These are phyloP conservation scores for Dendroctonus valens DNA, from an alignment of 1,140 invertebrate species.

Conservation along the genomic window DNA sequence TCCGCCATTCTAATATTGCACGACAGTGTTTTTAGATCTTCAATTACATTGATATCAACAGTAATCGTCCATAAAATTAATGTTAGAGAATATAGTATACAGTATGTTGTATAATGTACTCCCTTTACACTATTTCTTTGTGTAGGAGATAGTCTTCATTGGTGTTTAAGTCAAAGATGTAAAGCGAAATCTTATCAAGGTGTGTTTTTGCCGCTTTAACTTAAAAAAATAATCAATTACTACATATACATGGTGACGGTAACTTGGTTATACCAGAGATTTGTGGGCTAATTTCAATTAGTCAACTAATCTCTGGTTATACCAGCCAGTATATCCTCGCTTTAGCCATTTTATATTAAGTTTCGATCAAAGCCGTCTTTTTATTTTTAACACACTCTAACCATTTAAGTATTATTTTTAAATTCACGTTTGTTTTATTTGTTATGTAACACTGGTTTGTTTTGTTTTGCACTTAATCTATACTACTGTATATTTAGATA, in stretches of 20 bases:
- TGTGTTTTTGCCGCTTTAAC: conserved; percentile 3
- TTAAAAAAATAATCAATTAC: background rate
- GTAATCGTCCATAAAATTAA: conserved; percentile 48
- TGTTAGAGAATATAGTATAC: conserved; percentile 46
- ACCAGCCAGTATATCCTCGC: background rate
- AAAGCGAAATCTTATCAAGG: conserved; percentile 3
- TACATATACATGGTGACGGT: too few relatives aligned
- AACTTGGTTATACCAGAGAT: too few relatives aligned
- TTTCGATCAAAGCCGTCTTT: too few relatives aligned
- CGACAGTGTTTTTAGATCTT: conserved; percentile 26
- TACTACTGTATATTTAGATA: too few relatives aligned
- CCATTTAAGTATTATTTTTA: conserved; percentile 11
- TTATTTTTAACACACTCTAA: background rate
- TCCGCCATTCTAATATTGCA: too few relatives aligned
- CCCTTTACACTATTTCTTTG: conserved; percentile 25
- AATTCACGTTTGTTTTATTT: conserved; percentile 5
- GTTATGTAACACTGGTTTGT: conserved; percentile 7
- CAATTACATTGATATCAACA: conserved; percentile 45
- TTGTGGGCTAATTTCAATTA: too few relatives aligned
- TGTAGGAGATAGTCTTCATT: conserved; percentile 10
- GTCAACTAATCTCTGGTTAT: too few relatives aligned
- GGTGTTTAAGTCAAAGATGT: conserved; percentile 14
- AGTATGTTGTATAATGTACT: conserved; percentile 42
- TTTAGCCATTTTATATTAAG: too few relatives aligned
- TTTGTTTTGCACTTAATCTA: conserved; percentile 15